Conservation (phyloP, 1,140 invertebrate species). For the Neuroterus valhalla region DNA sequence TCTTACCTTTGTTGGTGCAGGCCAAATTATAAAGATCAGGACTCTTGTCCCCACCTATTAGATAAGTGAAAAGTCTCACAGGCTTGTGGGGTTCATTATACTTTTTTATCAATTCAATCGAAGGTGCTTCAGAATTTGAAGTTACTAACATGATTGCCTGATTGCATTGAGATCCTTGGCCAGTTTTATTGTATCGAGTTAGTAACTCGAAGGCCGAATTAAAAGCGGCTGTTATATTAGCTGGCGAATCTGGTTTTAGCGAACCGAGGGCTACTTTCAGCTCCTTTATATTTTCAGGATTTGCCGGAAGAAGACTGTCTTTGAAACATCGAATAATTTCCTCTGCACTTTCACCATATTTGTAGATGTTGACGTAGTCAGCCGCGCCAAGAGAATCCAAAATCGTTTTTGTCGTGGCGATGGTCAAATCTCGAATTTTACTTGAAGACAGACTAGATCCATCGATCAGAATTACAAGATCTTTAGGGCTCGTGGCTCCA, state of each 20-base stretch:
- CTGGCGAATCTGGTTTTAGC: conserved; percentile 83
- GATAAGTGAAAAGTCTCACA: conserved; percentile 96
- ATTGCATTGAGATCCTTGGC: conserved; percentile 93
- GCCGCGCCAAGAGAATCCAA: conserved; percentile 96
- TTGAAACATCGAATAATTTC: conserved; percentile 91
- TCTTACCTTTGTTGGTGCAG: conserved; percentile 95
- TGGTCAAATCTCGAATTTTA: conserved; percentile 87
- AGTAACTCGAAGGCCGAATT: conserved; percentile 94
- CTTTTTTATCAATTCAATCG: conserved; percentile 85
- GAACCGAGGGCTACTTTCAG: conserved; percentile 85
- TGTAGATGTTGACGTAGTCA: conserved; percentile 97
- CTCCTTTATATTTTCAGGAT: conserved; percentile 89
- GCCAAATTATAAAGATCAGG: conserved; percentile 94
- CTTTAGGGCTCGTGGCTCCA: conserved; percentile 97
- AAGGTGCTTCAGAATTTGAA: conserved; percentile 87
- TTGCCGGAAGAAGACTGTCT: conserved; percentile 90
- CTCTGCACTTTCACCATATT: conserved; percentile 84
- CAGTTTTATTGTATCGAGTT: conserved; percentile 88
- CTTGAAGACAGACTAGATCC: conserved; percentile 88
- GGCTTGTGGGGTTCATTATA: conserved; percentile 95
- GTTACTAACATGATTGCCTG: conserved; percentile 97
- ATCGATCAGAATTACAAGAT: conserved; percentile 94
- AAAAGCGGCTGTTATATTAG: conserved; percentile 95
- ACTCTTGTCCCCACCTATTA: conserved; percentile 94
- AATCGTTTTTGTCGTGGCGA: conserved; percentile 89